Evolutionary conservation across 2,797 vertebrate species (phyloP).

Genomic region (Danionella dracula): DNA sequence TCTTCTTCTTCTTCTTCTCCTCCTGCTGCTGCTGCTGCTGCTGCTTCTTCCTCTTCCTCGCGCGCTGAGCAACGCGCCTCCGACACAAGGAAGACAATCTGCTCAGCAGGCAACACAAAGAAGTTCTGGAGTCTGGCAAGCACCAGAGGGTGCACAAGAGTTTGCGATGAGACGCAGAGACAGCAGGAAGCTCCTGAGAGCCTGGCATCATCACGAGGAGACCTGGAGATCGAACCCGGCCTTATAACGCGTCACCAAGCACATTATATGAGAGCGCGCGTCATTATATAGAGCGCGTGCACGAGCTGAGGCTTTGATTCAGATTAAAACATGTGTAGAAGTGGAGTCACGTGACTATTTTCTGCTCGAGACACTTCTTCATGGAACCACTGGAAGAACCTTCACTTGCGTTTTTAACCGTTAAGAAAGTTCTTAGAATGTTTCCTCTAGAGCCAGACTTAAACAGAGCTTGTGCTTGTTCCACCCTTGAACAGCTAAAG

Average conservation of each 20-base stretch:
- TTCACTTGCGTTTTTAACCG: no score
- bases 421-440: no score
- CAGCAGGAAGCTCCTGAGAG: conserved; percentile 25
- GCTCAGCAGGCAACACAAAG: conserved; percentile 91
- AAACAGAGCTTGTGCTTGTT: no score
- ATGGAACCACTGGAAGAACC: no score
- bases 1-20: conserved; percentile 50
- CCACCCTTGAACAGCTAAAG: no score
- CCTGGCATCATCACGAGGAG: conserved; percentile 51
- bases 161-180: conserved; percentile 67
- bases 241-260: conserved; percentile 51
- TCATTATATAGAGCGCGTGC: conserved; percentile 47
- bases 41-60: conserved; percentile 44
- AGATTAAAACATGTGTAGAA: no score
- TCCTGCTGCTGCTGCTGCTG: conserved; percentile 20
- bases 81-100: conserved; percentile 95
- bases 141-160: conserved; percentile 99
- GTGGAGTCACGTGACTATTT: no score
- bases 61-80: conserved; percentile 99
- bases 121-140: conserved; percentile 81
- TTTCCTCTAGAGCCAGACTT: no score
- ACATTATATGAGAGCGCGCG: conserved; percentile 49
- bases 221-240: conserved; percentile 32
- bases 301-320: no score
- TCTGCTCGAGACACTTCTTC: no score